Percentiles rank a stretch among this genome's conserved stretches.
Evolutionary conservation across 2,888 invertebrate species (phyloP).

Genomic region (Maniola hyperantus): DNA sequence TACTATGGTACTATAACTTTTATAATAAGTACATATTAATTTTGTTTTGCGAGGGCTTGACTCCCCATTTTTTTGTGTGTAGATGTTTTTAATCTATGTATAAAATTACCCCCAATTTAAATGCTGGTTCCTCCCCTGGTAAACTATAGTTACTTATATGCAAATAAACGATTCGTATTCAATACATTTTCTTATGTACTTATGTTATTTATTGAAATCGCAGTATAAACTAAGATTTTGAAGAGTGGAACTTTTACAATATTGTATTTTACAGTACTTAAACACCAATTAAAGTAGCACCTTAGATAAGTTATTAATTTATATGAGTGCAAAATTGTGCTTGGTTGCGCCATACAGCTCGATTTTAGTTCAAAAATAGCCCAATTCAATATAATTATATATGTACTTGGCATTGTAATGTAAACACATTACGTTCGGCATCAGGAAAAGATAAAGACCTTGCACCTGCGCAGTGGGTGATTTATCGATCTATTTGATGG

Average conservation of each 20-base stretch:
- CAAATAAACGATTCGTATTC: too few relatives aligned
- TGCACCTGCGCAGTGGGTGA: too few relatives aligned
- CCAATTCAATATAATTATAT: slow-evolving; percentile 14
- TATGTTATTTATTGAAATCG: background rate
- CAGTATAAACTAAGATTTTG: slow-evolving; percentile 16
- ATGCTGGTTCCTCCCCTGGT: slow-evolving; percentile 2
- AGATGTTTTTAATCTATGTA: background rate
- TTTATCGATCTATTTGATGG: too few relatives aligned
- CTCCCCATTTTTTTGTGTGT: background rate
- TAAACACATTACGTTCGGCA: too few relatives aligned
- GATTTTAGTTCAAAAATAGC: slow-evolving; percentile 18
- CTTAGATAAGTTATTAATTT: slow-evolving; percentile 16
- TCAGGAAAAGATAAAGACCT: too few relatives aligned
- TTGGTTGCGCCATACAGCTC: background rate
- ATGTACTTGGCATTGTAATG: background rate
- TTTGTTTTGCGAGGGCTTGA: background rate
- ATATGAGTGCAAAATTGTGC: slow-evolving; percentile 21
- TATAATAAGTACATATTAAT: background rate
- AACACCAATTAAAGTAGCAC: slow-evolving; percentile 23
- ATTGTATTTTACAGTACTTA: slow-evolving; percentile 31
- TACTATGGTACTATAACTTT: background rate
- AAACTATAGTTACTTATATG: too few relatives aligned
- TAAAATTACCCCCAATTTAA: background rate
- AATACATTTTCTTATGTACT: too few relatives aligned
- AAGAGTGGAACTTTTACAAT: slow-evolving; percentile 7